Evolutionary conservation across 2,888 invertebrate species (phyloP).

Genomic region (Sturmia bella): DNA sequence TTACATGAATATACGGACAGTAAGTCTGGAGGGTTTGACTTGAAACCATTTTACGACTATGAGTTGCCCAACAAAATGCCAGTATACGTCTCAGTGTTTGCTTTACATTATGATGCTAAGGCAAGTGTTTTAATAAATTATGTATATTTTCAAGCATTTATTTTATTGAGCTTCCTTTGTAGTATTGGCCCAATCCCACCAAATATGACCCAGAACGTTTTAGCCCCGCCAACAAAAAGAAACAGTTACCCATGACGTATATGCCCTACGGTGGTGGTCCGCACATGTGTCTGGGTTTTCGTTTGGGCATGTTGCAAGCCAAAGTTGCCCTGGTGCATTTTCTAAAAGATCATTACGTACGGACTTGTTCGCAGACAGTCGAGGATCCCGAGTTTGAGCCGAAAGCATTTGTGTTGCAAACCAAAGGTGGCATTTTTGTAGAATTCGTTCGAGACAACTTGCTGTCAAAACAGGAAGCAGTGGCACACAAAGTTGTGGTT

Average conservation of each 20-base stretch:
- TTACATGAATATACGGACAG: slow-evolving; percentile 55
- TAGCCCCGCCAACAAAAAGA: slow-evolving; percentile 57
- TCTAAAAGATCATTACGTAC: slow-evolving; percentile 76
- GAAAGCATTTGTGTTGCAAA: slow-evolving; percentile 74
- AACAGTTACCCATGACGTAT: slow-evolving; percentile 61
- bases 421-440: slow-evolving; percentile 74
- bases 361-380: slow-evolving; percentile 71
- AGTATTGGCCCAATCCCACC: slow-evolving; percentile 72
- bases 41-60: slow-evolving; percentile 77
- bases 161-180: slow-evolving; percentile 3
- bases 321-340: slow-evolving; percentile 77
- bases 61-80: slow-evolving; percentile 77
- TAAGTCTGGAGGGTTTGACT: slow-evolving; percentile 70
- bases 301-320: slow-evolving; percentile 46
- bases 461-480: slow-evolving; percentile 42
- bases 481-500: too few species aligned
- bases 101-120: slow-evolving; percentile 78
- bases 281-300: slow-evolving; percentile 73
- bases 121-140: slow-evolving; percentile 71
- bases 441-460: slow-evolving; percentile 76
- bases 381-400: slow-evolving; percentile 74
- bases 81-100: slow-evolving; percentile 78
- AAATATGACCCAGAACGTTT: slow-evolving; percentile 76
- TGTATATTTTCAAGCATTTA: background rate
- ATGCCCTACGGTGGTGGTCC: slow-evolving; percentile 78